Conservation (phyloP, 2,888 invertebrate genomes). For the Apocheima hispidaria region DNA sequence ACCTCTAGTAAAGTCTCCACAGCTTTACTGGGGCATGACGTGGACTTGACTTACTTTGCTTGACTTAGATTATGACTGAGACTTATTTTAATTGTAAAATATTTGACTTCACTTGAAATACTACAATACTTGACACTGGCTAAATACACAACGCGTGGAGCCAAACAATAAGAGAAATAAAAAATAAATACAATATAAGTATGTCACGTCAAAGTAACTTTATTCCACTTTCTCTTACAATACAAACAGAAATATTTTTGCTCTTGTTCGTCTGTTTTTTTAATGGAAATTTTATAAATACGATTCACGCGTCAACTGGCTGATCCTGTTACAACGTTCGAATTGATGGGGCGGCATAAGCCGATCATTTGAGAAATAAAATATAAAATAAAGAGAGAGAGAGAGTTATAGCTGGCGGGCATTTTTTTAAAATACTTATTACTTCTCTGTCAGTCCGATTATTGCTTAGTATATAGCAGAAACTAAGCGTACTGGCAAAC, state of each 20-base stretch:
- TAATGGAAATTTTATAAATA: conserved; percentile 73
- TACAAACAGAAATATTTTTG: conserved; percentile 47
- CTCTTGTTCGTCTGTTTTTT: conserved; percentile 42
- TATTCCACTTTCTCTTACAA: conserved; percentile 47
- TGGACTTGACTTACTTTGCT: too few species aligned
- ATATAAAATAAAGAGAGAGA: conserved; percentile 52
- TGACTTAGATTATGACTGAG: too few species aligned
- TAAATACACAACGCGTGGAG: too few species aligned
- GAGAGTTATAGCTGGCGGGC: conserved; percentile 23
- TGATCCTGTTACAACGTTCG: conserved; percentile 77
- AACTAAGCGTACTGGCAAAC: too few species aligned
- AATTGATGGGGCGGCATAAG: conserved; percentile 78
- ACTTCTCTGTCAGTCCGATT: conserved; percentile 16
- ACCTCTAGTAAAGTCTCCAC: too few species aligned
- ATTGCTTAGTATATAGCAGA: not conserved
- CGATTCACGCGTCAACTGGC: conserved; percentile 75
- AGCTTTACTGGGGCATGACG: too few species aligned
- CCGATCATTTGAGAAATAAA: conserved; percentile 78
- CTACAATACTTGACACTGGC: too few species aligned
- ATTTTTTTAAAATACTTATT: conserved; percentile 31
- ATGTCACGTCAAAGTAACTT: conserved; percentile 56
- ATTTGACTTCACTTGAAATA: too few species aligned
- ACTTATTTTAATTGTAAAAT: too few species aligned
- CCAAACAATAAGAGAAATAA: too few species aligned
- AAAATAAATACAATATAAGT: too few species aligned